Conservation (phyloP, 1,140 invertebrate genomes). For the Camponotus pennsylvanicus region DNA sequence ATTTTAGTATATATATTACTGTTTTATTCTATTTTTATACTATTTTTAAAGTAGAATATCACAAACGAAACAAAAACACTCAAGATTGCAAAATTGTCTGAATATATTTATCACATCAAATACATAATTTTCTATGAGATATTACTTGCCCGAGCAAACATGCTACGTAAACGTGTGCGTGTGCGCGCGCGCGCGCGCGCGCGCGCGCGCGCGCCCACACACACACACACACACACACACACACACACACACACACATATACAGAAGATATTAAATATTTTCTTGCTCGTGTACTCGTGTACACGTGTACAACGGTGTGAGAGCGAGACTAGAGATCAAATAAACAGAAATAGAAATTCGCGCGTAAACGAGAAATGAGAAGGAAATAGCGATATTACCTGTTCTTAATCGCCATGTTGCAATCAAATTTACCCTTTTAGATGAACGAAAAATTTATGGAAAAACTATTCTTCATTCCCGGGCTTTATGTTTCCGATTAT, state of each 20-base stretch:
- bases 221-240: no score
- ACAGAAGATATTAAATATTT: no score
- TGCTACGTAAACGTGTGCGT: neutral
- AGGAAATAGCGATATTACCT: conserved; percentile 46
- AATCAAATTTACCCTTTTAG: conserved; percentile 45
- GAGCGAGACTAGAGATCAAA: neutral
- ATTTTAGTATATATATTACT: neutral
- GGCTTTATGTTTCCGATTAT: neutral
- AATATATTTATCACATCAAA: neutral
- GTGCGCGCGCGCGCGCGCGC: no score
- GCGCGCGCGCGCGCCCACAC: no score
- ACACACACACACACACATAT: no score
- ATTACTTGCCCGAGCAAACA: neutral
- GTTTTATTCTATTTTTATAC: neutral
- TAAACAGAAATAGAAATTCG: neutral
- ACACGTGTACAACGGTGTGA: neutral
- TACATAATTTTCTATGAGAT: neutral
- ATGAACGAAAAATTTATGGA: conserved; percentile 25
- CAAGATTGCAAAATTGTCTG: neutral
- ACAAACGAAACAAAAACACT: no score
- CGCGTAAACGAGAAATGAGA: neutral
- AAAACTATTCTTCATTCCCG: conserved; percentile 14
- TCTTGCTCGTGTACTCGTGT: no score
- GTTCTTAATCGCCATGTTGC: conserved; percentile 73
- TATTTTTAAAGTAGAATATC: neutral